Evolutionary conservation across 1,140 invertebrate genomes (phyloP), one percentile per base, ranked within the genome.

Genomic region (Macrocentrus cingulum): DNA sequence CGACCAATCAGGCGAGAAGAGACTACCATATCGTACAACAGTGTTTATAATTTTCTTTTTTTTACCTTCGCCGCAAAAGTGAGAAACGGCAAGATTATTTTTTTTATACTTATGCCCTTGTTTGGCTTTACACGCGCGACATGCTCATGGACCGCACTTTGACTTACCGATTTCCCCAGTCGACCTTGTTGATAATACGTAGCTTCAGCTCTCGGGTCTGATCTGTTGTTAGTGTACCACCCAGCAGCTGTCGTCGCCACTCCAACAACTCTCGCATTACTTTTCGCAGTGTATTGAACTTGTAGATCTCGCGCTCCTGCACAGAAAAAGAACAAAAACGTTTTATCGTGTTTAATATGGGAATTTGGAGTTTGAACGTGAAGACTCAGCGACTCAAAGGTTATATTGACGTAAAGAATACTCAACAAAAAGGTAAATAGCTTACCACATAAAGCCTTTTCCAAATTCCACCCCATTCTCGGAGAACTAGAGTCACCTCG

Each of bases 391-490:
- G n/a, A n/a, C n/a, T n/a, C n/a, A n/a, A n/a, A n/a, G n/a, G n/a
- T n/a, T n/a, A n/a, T n/a, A n/a, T n/a, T n/a, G n/a, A n/a, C n/a
- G n/a, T n/a, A n/a, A n/a, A n/a, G n/a, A n/a, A n/a, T n/a, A n/a
- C n/a, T n/a, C n/a, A n/a, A n/a, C n/a, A n/a, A n/a, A n/a, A n/a
- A n/a, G n/a, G n/a, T n/a, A n/a, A n/a, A n/a, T n/a, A n/a, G 81
- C 86, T 81, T 80, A 92, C 92, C 81, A 94, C 88, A 84, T 89
- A 96, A 9, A 95, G 81, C 56, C 87, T 87, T 70, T 95, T 95
- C 94, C 94, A 96, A 56, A 95, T 90, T 60, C 88, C 79, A 20
- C 88, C 91, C 95, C 95, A 98, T 87, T 98, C 95, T 73, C 93
- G 81, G 8, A 97, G 80, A 0, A 96, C 94, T 54, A 90, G 83